Evolutionary conservation across 2,797 vertebrate genomes (phyloP), one percentile per base, ranked within the genome.

Genomic region (Picus viridis): DNA sequence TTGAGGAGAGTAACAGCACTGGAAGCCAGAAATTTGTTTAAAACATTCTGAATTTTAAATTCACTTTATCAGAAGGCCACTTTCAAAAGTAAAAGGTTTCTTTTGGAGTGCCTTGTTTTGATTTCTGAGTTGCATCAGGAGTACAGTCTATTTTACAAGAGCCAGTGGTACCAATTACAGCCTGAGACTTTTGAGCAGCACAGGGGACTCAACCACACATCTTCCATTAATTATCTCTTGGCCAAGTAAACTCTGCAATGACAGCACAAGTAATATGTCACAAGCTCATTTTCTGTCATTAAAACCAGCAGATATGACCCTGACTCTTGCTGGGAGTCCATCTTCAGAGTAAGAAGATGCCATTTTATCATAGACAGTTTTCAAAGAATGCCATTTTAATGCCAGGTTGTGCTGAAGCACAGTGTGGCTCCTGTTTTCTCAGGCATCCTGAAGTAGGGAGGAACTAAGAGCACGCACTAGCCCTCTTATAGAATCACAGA

Each of bases 221-320:
- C 85, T 95, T 84, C 80, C 65, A 71, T 92, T 92, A 93, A 95
- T 96, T 93, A 95, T 86, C 77, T 92, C 91, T 83, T 84, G 65
- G 80, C 83, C 56, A 86, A 64, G 74, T 84, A 93, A 88, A 58
- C 49, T 79, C 79, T 41, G n/a, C 41, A 65, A 22, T 49, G 71
- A 84, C 77, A 89, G 75, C 88, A 79, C 74, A 63, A 91, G 68
- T 74, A 93, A 71, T 84, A 84, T 76, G 64, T 86, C 93, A 89
- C 36, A 84, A 79, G 59, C 65, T 90, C 69, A 45, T 95, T 86
- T 95, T 94, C 88, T 95, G 80, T 90, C 92, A 88, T 92, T 94
- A 93, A 90, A 90, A 71, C 82, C 74, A 80, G 71, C 81, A 88
- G 61, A 49, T 91, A 32, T 22, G 62, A 74, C 83, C 88, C 75